Evolutionary conservation across 1,140 invertebrate species (phyloP).

Genomic region (Drosophila funebris): DNA sequence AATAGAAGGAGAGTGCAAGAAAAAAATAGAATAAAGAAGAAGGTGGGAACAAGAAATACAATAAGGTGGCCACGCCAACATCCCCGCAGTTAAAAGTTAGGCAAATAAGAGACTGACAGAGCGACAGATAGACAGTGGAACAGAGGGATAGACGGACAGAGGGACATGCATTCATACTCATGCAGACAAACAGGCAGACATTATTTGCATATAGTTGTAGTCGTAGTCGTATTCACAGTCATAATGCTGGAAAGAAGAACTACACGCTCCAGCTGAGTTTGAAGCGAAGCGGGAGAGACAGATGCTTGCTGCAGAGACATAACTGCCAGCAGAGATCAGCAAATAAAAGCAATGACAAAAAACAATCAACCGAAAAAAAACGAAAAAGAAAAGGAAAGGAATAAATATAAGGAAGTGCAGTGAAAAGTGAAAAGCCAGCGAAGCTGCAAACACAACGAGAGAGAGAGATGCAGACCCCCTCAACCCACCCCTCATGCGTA

Average conservation of each 20-base stretch:
- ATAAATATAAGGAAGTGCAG: slow-evolving; percentile 18
- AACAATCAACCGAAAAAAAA: slow-evolving; percentile 1
- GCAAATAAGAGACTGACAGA: slow-evolving; percentile 58
- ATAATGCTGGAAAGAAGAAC: slow-evolving; percentile 1
- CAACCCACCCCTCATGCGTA: neutral
- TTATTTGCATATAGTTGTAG: slow-evolving; percentile 57
- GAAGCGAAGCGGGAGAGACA: slow-evolving; percentile 20
- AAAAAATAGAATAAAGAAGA: neutral
- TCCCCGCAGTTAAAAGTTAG: slow-evolving; percentile 53
- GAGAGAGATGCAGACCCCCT: neutral
- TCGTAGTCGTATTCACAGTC: neutral
- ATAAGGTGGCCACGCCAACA: slow-evolving; percentile 41
- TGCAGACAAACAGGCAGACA: slow-evolving; percentile 20
- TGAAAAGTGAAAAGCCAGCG: slow-evolving; percentile 9
- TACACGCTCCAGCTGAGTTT: slow-evolving; percentile 13
- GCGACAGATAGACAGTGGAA: neutral
- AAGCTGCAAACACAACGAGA: neutral
- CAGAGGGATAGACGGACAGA: neutral
- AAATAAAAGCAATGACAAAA: slow-evolving; percentile 33
- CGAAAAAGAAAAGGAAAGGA: neutral
- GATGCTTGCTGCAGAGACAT: slow-evolving; percentile 15
- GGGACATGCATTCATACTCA: neutral
- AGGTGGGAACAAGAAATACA: slow-evolving; percentile 23
- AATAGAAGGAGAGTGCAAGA: slow-evolving; percentile 2
- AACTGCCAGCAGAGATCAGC: slow-evolving; percentile 46